Evolutionary conservation across 2,888 invertebrate genomes (phyloP), one percentile per base, ranked within the genome.

Genomic region (Zygaena filipendulae): DNA sequence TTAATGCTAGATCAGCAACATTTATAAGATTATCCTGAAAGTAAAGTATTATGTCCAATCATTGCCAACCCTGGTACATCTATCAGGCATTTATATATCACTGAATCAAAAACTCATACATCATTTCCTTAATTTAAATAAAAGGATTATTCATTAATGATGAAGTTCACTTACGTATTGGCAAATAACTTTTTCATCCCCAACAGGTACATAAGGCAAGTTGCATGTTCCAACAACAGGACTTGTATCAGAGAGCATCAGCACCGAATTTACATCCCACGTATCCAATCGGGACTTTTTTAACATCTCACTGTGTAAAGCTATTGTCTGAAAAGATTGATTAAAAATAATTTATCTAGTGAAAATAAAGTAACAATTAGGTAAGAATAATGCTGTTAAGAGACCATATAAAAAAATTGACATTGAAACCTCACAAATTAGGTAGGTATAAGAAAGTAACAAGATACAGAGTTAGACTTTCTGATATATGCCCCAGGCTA

Each of bases 261-360:
- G 36, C 2, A 59, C 60, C 3, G 64, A 54, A 41, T 81, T 81
- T 2, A 79, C 69, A 44, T 81, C 80, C 56, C 63, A 67, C n/a
- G 57, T 54, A 31, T 79, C 77, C 2, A 79, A 47, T n/a, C 54
- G 46, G 1, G 66, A 49, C 35, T 77, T 80, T 45, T 74, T 80
- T 55, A 69, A 52, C 66, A 80, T 56, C 43, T 66, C 70, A 52
- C 74, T 77, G 23, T 79, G 77, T n/a, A 79, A 38, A 2, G 75
- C 66, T 28, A 80, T 58, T 6, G 67, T 63, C 81, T 81, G 59
- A 2, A 62, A 66, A 14, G 11, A 24, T 3, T 26, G 30, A 19
- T 22, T 8, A 11, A 24, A n/a, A 12, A n/a, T n/a, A n/a, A n/a
- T n/a, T n/a, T n/a, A n/a, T n/a, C n/a, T n/a, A n/a, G n/a, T n/a